These are phyloP conservation scores for Anoura caudifer DNA, from an alignment of 2,113 vertebrate species.

Conservation along the genomic window DNA sequence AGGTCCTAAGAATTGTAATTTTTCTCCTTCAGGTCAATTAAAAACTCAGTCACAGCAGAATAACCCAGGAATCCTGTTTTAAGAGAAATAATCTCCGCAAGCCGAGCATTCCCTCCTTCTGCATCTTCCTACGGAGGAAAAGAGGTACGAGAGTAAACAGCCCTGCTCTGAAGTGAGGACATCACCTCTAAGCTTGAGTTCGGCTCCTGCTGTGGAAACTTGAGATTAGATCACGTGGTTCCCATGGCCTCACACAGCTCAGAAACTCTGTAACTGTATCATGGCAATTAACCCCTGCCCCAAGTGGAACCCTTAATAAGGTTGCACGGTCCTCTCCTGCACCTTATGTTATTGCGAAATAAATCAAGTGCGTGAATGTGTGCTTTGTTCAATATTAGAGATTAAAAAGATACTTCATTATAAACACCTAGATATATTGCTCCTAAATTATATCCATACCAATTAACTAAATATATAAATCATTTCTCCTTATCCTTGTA, in stretches of 20 bases:
- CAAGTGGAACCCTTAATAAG: background rate
- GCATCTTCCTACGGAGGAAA: background rate
- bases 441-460: background rate
- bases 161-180: background rate
- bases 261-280: background rate
- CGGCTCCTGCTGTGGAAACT: background rate
- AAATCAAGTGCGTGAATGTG: background rate
- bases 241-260: background rate
- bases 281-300: background rate
- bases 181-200: rapidly evolving
- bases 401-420: background rate
- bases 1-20: background rate
- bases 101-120: background rate
- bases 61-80: background rate
- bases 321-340: background rate
- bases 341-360: background rate
- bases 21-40: background rate
- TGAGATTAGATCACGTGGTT: background rate
- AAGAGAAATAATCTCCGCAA: background rate
- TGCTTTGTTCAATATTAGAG: background rate
- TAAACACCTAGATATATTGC: background rate
- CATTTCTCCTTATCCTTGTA: background rate
- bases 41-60: background rate
- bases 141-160: background rate
- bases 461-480: background rate